Percentiles rank a stretch among this genome's conserved stretches.
phyloP scores from a whole-genome alignment of 2,888 invertebrate species.

The Branchellion lobata region DNA sequence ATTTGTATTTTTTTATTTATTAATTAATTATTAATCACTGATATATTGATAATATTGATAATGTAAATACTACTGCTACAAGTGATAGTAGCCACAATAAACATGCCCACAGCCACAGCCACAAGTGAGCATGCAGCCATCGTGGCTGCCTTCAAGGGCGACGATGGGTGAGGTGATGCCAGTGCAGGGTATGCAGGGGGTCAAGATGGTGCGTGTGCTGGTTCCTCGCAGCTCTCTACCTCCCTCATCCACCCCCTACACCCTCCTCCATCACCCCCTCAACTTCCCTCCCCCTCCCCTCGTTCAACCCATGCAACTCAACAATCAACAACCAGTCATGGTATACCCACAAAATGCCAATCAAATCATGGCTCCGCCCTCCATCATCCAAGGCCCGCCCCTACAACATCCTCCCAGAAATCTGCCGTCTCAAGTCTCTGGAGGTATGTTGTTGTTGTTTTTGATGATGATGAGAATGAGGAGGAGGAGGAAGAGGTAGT shows the following conservation, averaged over 20 bases:
- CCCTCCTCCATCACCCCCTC: conserved; percentile 16
- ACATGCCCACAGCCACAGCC: too few relatives aligned
- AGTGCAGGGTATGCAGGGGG: conserved; percentile 10
- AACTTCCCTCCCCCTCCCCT: conserved; percentile 29
- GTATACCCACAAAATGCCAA: not conserved
- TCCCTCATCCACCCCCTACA: not conserved
- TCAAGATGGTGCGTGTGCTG: conserved; percentile 21
- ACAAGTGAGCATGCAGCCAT: too few relatives aligned
- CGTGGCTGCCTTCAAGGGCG: too few relatives aligned
- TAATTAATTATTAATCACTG: too few relatives aligned
- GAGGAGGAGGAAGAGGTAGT: too few relatives aligned
- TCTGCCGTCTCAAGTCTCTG: not conserved
- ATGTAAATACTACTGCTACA: too few relatives aligned
- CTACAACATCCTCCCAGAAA: not conserved
- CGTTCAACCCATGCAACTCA: not conserved
- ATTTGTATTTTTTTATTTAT: too few relatives aligned
- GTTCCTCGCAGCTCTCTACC: not conserved
- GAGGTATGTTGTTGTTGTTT: not conserved
- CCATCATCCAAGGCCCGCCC: not conserved
- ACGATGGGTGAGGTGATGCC: conserved; percentile 23
- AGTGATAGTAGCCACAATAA: too few relatives aligned
- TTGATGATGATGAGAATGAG: too few relatives aligned
- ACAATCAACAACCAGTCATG: conserved; percentile 16
- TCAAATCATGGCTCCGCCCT: not conserved
- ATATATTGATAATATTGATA: too few relatives aligned